A percentile compares a stretch with the other conserved stretches of the same genome.
Conservation (phyloP, 2,113 vertebrate species). For the Onychostoma macrolepis region DNA sequence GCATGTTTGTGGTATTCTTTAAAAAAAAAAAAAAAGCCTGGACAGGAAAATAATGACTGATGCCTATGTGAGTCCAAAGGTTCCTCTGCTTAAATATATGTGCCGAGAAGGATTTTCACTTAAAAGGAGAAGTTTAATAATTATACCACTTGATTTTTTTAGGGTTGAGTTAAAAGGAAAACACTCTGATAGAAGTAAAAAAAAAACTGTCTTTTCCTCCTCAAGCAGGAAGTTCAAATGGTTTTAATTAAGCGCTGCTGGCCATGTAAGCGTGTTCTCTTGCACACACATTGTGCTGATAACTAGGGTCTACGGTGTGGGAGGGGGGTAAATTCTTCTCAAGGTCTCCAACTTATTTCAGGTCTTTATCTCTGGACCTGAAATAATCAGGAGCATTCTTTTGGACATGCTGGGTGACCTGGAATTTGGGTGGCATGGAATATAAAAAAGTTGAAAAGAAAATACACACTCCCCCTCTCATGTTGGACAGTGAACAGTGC, state of each 20-base stretch:
- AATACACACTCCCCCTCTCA: background rate
- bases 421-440: constrained; percentile 14
- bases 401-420: background rate
- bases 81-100: background rate
- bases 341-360: background rate
- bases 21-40: background rate
- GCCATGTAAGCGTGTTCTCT: constrained; percentile 39
- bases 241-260: constrained; percentile 60
- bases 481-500: constrained; percentile 26
- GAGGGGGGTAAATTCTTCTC: constrained; percentile 7
- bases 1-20: background rate
- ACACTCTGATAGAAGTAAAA: constrained; percentile 40
- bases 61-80: background rate
- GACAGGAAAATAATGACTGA: background rate
- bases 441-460: background rate
- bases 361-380: background rate
- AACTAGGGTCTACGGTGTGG: background rate
- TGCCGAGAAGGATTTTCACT: background rate
- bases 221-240: constrained; percentile 48
- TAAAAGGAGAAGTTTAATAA: background rate
- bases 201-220: constrained; percentile 11
- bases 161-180: background rate
- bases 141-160: background rate
- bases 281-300: background rate
- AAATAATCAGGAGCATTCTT: constrained; percentile 9